A percentile compares a stretch with the other conserved stretches of the same genome.
These are phyloP conservation scores for Ameiurus melas DNA, from an alignment of 2,113 vertebrate genomes.

Conservation along the genomic window DNA sequence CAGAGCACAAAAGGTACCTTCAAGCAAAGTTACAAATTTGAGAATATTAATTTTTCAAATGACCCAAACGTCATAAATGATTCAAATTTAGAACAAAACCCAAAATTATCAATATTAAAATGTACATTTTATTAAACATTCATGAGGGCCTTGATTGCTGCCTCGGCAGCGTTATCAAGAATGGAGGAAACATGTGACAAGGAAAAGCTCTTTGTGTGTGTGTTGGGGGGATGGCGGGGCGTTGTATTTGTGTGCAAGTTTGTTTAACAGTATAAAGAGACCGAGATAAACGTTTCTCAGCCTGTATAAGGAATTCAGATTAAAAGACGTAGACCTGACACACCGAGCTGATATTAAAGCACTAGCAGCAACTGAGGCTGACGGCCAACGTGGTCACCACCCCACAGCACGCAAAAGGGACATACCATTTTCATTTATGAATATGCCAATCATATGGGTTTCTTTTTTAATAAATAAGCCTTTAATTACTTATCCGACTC, in stretches of 20 bases:
- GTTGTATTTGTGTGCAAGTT: not conserved
- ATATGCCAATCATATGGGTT: not conserved
- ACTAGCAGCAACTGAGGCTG: not conserved
- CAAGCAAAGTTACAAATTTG: not conserved
- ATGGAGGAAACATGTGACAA: not conserved
- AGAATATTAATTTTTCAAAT: not conserved
- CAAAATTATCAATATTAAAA: not conserved
- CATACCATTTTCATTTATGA: not conserved
- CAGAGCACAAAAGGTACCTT: not conserved
- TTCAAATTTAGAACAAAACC: not conserved
- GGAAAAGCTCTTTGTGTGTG: not conserved
- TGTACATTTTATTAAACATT: constrained; percentile 19
- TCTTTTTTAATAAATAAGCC: not conserved
- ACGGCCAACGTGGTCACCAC: not conserved
- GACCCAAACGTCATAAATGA: not conserved
- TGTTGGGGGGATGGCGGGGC: not conserved
- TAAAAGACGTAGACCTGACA: not conserved
- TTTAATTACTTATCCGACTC: not conserved
- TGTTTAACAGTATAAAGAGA: constrained; percentile 10
- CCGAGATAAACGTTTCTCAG: constrained; percentile 18
- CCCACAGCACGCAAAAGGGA: not conserved
- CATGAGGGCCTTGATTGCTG: not conserved
- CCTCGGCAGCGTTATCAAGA: not conserved
- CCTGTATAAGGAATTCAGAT: constrained; percentile 17
- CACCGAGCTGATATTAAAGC: not conserved